phyloP scores from a whole-genome alignment of 2,888 invertebrate genomes.

The Hydroisotoma schaefferi region DNA sequence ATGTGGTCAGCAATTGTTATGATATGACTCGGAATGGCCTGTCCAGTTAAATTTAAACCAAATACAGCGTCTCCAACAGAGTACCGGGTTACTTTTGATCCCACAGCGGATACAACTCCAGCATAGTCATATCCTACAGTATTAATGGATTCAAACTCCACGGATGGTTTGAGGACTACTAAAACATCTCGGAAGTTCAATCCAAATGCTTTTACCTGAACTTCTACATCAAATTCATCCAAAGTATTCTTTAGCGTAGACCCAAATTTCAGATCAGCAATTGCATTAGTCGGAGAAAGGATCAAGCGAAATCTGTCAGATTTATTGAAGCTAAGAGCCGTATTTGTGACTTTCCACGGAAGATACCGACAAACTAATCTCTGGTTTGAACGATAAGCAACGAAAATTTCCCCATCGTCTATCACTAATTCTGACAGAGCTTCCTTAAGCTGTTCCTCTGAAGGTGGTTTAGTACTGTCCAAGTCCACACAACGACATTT shows the following conservation, averaged over 20 bases:
- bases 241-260: not conserved
- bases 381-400: constrained; percentile 21
- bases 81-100: constrained; percentile 9
- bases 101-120: constrained; percentile 19
- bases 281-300: constrained; percentile 12
- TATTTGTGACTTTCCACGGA: constrained; percentile 17
- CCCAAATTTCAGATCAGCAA: constrained; percentile 3
- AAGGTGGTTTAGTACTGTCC: not conserved
- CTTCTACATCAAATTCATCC: constrained; percentile 16
- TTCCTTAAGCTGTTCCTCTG: constrained; percentile 12
- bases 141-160: constrained; percentile 16
- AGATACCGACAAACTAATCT: constrained; percentile 15
- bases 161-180: constrained; percentile 21
- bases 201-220: constrained; percentile 26
- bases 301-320: constrained; percentile 11
- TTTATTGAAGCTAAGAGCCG: constrained; percentile 16
- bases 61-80: constrained; percentile 24
- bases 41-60: constrained; percentile 9
- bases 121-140: constrained; percentile 25
- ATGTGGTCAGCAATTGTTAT: constrained; percentile 8
- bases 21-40: constrained; percentile 23
- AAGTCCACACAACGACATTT: constrained; percentile 14
- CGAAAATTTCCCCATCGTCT: constrained; percentile 13
- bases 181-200: constrained; percentile 31
- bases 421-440: constrained; percentile 21